Base-by-base conservation (phyloP, 1,140 invertebrate species). In the Triops cancriformis region DNA sequence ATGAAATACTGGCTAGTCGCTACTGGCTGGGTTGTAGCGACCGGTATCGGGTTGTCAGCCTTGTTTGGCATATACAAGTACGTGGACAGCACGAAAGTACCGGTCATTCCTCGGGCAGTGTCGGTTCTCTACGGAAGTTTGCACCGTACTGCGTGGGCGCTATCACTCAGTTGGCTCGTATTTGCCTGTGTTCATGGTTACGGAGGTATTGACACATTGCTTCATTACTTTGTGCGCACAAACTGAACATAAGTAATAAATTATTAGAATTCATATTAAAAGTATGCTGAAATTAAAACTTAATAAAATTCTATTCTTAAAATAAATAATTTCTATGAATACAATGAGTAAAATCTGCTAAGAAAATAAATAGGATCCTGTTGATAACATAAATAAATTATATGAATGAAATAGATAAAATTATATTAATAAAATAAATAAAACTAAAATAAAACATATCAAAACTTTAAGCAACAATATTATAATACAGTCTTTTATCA, bases 151-250 rank as follows among this genome's bases (percentile, higher is more conserved):
- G 83, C 84, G 0, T 93, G 91, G 88, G 86, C 87, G 0, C 7
- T 90, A 0, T 86, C 84, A 0, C 84, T 93, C 4, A 86, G 86
- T 1, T 92, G 91, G 90, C 85, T 93, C 11, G 89, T 93, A 10
- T 85, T 94, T 26, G 91, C 93, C 28, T 95, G 93, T 81, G 90
- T 90, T 81, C 89, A 89, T 79, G 92, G 91, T 2, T 88, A 92
- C 80, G 92, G 92, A 72, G 90, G 90, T 72, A 87, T 73, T 14
- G 18, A 14, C 23, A n/a, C n/a, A n/a, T n/a, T n/a, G n/a, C n/a
- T n/a, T n/a, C n/a, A n/a, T n/a, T n/a, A n/a, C n/a, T n/a, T n/a
- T n/a, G n/a, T n/a, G n/a, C n/a, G n/a, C n/a, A n/a, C n/a, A n/a
- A n/a, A n/a, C 26, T 23, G 51, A n/a, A n/a, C n/a, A n/a, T n/a